Evolutionary conservation across 2,888 invertebrate species (phyloP), one percentile per base, ranked within the genome.

Genomic region (Drosophila neonasuta): DNA sequence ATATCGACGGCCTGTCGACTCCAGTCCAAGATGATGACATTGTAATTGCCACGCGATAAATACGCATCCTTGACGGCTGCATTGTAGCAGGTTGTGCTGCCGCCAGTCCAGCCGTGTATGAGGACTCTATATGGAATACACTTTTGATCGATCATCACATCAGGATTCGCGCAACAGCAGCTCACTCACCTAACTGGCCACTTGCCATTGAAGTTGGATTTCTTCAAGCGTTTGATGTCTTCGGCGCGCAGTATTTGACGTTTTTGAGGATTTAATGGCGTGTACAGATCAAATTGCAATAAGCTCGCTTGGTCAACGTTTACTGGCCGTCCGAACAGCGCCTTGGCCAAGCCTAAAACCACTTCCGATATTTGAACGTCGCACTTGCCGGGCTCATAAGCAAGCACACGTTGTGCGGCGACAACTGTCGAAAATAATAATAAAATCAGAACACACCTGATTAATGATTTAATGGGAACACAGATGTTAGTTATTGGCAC

Each of bases 1-100:
- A 89, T 71, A 17, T 87, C 87, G 10, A 75, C 11, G 0, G 90
- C 77, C 61, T 87, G 86, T 7, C 67, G 76, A 65, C 88, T 87
- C 90, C 90, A 90, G 70, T 90, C 89, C 46, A 90, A 74, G n/a
- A 89, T 69, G 29, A 90, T 88, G 1, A 89, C 84, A 62, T 90
- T 90, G 58, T 77, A 89, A 30, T 88, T 76, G 15, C 88, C 90
- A 5, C 71, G 78, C 10, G 76, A 71, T 46, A 90, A 45, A 52
- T 89, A 90, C 44, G 88, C 87, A 75, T 89, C 88, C 68, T 89
- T 89, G 10, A 90, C 64, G 34, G 87, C 88, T 0, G 87, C 88
- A 78, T 89, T 90, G n/a, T 87, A 88, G 63, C 89, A 88, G 11
- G 77, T 68, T 1, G 65, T 78, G 56, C 88, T 81, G 44, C 73